A percentile compares a stretch with the other conserved stretches of the same genome.
These are phyloP conservation scores for Rhamphomyia laevipes DNA, from an alignment of 2,888 invertebrate genomes.

Conservation along the genomic window DNA sequence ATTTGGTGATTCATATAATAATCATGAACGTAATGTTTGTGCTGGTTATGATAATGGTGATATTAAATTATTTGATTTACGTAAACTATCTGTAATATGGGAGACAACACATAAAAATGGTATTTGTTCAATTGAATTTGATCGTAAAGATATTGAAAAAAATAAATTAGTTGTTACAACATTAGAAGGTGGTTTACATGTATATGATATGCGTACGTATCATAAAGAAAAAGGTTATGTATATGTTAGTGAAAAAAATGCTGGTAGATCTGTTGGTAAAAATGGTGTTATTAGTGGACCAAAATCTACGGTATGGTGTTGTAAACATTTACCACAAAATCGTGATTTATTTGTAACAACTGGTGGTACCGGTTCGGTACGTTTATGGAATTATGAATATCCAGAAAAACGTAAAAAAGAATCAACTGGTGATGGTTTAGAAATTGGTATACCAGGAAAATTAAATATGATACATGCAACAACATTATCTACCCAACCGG, in stretches of 20 bases:
- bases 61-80: constrained; percentile 83
- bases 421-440: constrained; percentile 56
- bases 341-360: constrained; percentile 83
- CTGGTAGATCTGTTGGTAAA: constrained; percentile 35
- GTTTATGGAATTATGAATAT: constrained; percentile 93
- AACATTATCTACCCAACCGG: constrained; percentile 74
- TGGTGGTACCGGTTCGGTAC: constrained; percentile 81
- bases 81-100: constrained; percentile 74
- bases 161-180: constrained; percentile 89
- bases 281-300: constrained; percentile 45
- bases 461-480: constrained; percentile 67
- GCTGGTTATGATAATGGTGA: constrained; percentile 97
- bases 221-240: constrained; percentile 81
- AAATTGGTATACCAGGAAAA: constrained; percentile 64
- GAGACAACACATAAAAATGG: constrained; percentile 89
- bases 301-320: constrained; percentile 80
- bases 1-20: constrained; percentile 84
- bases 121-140: constrained; percentile 79
- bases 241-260: constrained; percentile 40
- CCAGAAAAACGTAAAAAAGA: constrained; percentile 62
- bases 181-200: constrained; percentile 77
- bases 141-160: constrained; percentile 87
- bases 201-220: constrained; percentile 80
- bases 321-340: constrained; percentile 84
- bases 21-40: constrained; percentile 71